Base-by-base conservation (phyloP, 1,140 invertebrate species). In the Coenobita brevimanus region DNA sequence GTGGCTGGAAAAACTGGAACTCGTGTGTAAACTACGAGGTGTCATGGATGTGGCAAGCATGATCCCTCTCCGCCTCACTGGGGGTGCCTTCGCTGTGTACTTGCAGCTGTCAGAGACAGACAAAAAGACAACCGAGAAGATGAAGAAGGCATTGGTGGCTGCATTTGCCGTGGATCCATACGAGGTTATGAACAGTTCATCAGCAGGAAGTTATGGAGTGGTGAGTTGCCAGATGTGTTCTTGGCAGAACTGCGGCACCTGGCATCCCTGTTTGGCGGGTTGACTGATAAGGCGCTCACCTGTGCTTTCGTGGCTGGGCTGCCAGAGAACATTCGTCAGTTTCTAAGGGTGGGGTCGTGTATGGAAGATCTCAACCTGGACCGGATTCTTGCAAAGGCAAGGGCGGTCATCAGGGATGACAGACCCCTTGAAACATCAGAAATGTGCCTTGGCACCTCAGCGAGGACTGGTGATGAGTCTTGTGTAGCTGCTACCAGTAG, bases 271-370 rank as follows among this genome's bases (percentile, higher is more conserved):
- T 82, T 82, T 54, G 80, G 80, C 4, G 54, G 80, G 21, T 38
- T 82, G 6, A 24, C 80, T 10, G 80, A 82, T 33, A 41, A 41
- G 43, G 50, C 50, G 1, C 17, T 82, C 6, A 27, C 17, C 2
- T 82, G 80, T 21, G 80, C 43, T 15, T 82, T 82, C 86, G 94
- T 94, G 91, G 94, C 94, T 93, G 91, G 84, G 1, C 54, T 54
- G 62, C 80, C 80, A 15, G 80, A 82, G 38, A 30, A 4, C 4
- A 50, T 71, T 13, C 80, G 80, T 24, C 62, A 38, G 21, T n/a
- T 73, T 6, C 38, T 82, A 33, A 62, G 50, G 33, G 80, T 50
- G 17, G 36, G 60, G 69, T 75, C 69, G 17, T 10, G 75, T 33
- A 76, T 76, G 60, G 82, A 83, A 30, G 33, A 17, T 62, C 46